phyloP scores from a whole-genome alignment of 2,888 invertebrate species.

The Yponomeuta evonymella region DNA sequence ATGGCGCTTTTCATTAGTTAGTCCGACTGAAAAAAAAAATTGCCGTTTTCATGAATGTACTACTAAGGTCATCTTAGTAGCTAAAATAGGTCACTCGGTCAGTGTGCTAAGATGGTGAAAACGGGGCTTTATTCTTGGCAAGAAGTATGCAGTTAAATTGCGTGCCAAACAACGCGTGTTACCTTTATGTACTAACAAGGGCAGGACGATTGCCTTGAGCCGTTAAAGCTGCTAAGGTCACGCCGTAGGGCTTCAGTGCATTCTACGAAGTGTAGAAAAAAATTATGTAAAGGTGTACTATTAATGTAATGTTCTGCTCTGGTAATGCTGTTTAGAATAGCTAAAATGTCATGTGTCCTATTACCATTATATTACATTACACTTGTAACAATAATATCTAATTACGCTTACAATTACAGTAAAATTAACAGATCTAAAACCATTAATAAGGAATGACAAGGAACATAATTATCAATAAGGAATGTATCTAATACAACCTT shows the following conservation, averaged over 20 bases:
- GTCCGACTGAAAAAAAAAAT: too few relatives aligned
- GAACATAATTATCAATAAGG: conserved; percentile 14
- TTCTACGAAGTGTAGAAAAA: neutral
- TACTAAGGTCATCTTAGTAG: too few relatives aligned
- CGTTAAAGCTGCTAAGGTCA: neutral
- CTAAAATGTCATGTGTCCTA: neutral
- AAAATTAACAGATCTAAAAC: neutral
- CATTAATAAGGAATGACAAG: conserved; percentile 12
- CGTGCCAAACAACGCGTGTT: neutral
- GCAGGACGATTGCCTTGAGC: neutral
- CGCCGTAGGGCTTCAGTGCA: neutral
- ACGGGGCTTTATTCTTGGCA: neutral
- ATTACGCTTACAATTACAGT: neutral
- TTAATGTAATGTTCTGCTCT: too few relatives aligned
- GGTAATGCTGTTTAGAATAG: neutral
- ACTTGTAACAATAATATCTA: neutral
- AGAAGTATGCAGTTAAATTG: neutral
- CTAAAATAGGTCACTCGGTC: too few relatives aligned
- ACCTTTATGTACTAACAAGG: neutral
- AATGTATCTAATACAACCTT: conserved; percentile 14
- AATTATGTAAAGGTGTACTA: neutral
- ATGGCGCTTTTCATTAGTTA: too few relatives aligned
- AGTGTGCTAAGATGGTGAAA: neutral
- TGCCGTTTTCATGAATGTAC: too few relatives aligned
- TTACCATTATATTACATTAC: neutral